Conservation (phyloP, 1,140 invertebrate species). For the Zaprionus ornatus region DNA sequence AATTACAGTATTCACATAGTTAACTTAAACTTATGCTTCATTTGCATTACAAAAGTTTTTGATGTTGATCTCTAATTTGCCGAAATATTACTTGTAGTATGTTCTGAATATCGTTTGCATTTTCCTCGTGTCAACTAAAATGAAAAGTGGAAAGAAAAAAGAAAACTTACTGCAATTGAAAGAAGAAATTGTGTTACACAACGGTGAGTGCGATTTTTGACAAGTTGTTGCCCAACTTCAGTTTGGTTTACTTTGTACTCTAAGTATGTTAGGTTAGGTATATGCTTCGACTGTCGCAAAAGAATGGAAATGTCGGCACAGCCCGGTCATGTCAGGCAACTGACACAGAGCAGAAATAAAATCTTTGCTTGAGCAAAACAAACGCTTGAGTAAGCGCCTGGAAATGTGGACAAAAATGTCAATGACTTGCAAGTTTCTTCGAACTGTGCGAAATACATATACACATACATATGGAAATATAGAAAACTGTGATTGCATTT, state of each 20-base stretch:
- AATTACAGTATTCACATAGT: too few relatives aligned
- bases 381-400: constrained; percentile 15
- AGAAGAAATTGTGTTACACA: constrained; percentile 18
- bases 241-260: constrained; percentile 12
- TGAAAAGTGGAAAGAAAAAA: constrained; percentile 54
- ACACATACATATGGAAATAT: constrained; percentile 37
- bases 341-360: constrained; percentile 33
- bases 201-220: constrained; percentile 21
- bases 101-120: constrained; percentile 55
- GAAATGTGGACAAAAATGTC: constrained; percentile 40
- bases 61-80: constrained; percentile 52
- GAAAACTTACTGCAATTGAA: constrained; percentile 26
- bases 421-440: constrained; percentile 45
- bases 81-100: constrained; percentile 65
- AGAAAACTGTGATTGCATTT: constrained; percentile 10
- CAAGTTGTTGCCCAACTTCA: constrained; percentile 36
- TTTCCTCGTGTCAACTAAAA: constrained; percentile 42
- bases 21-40: too few relatives aligned
- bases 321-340: constrained; percentile 14
- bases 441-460: constrained; percentile 40
- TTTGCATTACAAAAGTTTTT: not conserved
- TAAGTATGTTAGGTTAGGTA: not conserved
- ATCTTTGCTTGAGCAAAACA: constrained; percentile 19
- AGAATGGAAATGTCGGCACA: not conserved
- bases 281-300: constrained; percentile 5